These are phyloP conservation scores for Eupithecia dodoneata DNA, from an alignment of 2,888 invertebrate species.

Conservation along the genomic window DNA sequence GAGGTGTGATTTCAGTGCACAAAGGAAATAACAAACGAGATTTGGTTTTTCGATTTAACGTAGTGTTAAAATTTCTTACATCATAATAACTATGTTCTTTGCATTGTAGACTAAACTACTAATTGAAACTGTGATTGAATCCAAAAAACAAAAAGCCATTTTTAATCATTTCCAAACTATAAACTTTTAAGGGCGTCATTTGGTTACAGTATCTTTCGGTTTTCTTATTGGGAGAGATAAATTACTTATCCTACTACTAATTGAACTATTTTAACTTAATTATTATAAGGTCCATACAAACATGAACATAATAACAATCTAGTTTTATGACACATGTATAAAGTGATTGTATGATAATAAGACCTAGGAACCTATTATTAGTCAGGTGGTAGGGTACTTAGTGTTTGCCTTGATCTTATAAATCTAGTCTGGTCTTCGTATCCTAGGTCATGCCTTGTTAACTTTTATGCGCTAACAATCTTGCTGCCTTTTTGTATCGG, in stretches of 20 bases:
- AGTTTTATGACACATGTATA: slow-evolving; percentile 27
- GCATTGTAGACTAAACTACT: background rate
- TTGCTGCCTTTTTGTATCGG: background rate
- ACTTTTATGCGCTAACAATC: slow-evolving; percentile 12
- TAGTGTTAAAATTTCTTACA: background rate
- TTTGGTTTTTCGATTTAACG: background rate
- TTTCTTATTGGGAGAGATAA: background rate
- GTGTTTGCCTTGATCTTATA: slow-evolving; percentile 52
- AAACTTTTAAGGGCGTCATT: background rate
- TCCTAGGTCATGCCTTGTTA: slow-evolving; percentile 40
- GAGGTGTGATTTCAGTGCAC: background rate
- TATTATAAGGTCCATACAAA: background rate
- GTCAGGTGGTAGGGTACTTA: background rate
- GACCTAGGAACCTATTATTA: slow-evolving; percentile 16
- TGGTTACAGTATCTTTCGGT: background rate
- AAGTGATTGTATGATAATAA: slow-evolving; percentile 43
- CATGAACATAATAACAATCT: slow-evolving; percentile 21
- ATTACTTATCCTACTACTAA: background rate
- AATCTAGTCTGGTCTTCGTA: slow-evolving; percentile 39
- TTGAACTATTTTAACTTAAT: background rate
- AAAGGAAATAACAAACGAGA: background rate
- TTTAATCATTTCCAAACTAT: background rate
- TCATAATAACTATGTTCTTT: background rate
- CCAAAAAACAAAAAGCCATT: background rate
- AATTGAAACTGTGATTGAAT: background rate